Base-by-base conservation (phyloP, 2,888 invertebrate species). In the Drosophila formosana region DNA sequence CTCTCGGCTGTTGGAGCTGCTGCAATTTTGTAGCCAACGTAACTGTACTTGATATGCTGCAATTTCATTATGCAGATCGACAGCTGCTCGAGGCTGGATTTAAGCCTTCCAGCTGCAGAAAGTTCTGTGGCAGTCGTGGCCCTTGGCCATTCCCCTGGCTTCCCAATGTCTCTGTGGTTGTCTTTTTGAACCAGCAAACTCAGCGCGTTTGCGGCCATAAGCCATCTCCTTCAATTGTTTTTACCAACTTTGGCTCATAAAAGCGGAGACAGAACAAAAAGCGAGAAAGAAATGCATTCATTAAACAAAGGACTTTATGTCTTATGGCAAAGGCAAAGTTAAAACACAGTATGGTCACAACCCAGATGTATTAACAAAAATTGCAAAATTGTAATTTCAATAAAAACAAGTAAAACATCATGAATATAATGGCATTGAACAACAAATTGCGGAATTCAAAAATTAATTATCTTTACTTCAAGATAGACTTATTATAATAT, bases 11-110 rank as follows among this genome's bases (percentile, higher is more conserved):
- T 26, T 25, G 26, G 41, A 28, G 28, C 18, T 25, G n/a, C 47
- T 66, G 65, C 65, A 60, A 66, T 66, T 67, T 75, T 23, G 39
- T 45, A 9, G 53, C 73, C 51, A 57, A 41, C 63, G 62, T 82
- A 85, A 82, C 82, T 80, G 82, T 82, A 69, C 84, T 55, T 79
- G 71, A 72, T 81, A 71, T 57, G 61, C 80, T 41, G 72, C 63
- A 68, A 78, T 82, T 80, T 78, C 70, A 82, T 85, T 85, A 85
- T 78, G 80, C 82, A 85, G 82, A 85, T 85, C 78, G 82, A 68
- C 85, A 68, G 61, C 70, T 66, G 67, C 65, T 60, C 32, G 47
- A 62, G 58, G 41, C 49, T 62, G 2, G 7, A 50, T 25, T n/a
- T 37, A 25, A 45, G 72, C 67, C 51, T 58, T 43, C 46, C 39